Conservation (phyloP, 1,140 invertebrate genomes). For the Ephestia elutella region DNA sequence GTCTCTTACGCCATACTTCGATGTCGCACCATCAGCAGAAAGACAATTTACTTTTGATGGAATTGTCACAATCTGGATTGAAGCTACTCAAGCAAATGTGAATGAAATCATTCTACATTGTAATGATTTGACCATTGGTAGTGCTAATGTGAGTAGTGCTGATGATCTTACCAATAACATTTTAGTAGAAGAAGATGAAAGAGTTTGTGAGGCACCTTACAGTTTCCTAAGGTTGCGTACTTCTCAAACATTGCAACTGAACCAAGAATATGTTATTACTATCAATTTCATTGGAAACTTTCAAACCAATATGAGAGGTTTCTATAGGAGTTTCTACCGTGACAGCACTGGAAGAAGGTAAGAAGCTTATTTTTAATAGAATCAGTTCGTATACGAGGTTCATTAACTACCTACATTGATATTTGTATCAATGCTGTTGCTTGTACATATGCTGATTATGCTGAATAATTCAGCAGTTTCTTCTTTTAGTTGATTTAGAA, state of each 20-base stretch:
- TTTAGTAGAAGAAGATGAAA: neutral
- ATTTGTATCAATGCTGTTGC: no score
- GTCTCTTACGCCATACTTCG: conserved; percentile 76
- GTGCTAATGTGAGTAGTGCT: neutral
- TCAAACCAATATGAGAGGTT: conserved; percentile 72
- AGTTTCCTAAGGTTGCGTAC: conserved; percentile 49
- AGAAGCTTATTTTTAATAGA: no score
- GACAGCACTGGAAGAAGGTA: conserved; percentile 46
- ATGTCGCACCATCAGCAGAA: conserved; percentile 40
- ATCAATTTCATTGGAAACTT: conserved; percentile 66
- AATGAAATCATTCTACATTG: conserved; percentile 78
- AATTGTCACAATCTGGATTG: conserved; percentile 71
- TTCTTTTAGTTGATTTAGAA: no score
- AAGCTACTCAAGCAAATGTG: conserved; percentile 36
- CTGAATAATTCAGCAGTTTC: no score
- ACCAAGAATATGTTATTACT: conserved; percentile 36
- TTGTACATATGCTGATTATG: no score
- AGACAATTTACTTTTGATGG: conserved; percentile 77
- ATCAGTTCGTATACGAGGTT: no score
- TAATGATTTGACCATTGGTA: conserved; percentile 73
- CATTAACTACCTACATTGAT: no score
- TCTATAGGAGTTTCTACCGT: conserved; percentile 75
- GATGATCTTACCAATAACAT: neutral
- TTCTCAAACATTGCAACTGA: conserved; percentile 20
- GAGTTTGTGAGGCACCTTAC: neutral